Evolutionary conservation across 1,140 invertebrate genomes (phyloP).

Genomic region (Nephotettix cincticeps): DNA sequence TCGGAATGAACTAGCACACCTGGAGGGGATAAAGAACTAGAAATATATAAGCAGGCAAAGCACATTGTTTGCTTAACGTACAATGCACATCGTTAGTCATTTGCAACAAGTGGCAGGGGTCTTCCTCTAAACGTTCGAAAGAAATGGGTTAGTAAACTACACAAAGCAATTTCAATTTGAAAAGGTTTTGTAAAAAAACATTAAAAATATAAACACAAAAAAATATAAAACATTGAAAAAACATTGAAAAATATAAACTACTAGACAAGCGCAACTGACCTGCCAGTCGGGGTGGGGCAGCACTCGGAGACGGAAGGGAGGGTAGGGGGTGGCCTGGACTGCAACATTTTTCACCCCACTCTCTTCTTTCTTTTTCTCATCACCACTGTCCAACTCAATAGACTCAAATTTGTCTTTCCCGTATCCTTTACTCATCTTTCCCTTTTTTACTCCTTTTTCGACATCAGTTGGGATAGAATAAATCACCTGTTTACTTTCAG

Average conservation of each 20-base stretch:
- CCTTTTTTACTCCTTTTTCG: not conserved
- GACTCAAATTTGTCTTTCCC: constrained; percentile 14
- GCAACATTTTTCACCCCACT: constrained; percentile 8
- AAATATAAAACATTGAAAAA: too few species aligned
- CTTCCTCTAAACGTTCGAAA: too few species aligned
- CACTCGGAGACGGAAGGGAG: constrained; percentile 32
- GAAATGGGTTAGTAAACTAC: too few species aligned
- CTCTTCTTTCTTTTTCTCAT: constrained; percentile 13
- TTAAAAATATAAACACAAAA: too few species aligned
- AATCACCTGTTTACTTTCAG: constrained; percentile 5
- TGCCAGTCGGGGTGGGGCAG: constrained; percentile 33
- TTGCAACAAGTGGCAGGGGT: too few species aligned
- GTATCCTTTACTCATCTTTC: not conserved
- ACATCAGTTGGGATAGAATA: constrained; percentile 18
- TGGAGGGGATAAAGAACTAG: too few species aligned
- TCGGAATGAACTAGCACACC: too few species aligned
- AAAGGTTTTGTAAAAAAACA: too few species aligned
- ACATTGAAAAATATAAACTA: not conserved
- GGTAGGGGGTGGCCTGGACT: constrained; percentile 30
- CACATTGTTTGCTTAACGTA: too few species aligned
- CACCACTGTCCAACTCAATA: constrained; percentile 15
- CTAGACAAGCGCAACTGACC: constrained; percentile 1
- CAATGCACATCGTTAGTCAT: too few species aligned
- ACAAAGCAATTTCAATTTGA: too few species aligned
- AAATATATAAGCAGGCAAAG: too few species aligned